Base-by-base conservation (phyloP, 2,888 invertebrate species). In the Leucoptera coffeella region DNA sequence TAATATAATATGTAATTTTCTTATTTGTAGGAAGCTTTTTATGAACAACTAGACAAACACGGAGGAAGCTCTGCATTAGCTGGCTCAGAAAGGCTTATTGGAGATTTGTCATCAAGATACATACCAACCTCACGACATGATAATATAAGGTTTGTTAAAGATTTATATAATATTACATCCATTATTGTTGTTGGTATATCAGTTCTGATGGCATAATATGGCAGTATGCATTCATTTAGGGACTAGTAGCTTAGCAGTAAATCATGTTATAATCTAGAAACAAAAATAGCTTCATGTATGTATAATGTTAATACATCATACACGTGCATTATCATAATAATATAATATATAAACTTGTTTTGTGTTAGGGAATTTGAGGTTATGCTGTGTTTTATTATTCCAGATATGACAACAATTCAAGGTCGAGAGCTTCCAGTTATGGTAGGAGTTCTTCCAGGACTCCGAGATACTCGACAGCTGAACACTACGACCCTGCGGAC, bases 31-130 rank as follows among this genome's bases (percentile, higher is more conserved):
- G 91, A 90, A 48, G 83, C 88, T 28, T 96, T 96, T 65, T 89
- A 89, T 53, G 92, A 94, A 45, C 85, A 90, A 52, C 74, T 92
- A 45, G 91, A 92, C 47, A 87, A 89, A 50, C 86, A 83, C 43
- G 62, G 71, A 15, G 61, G 78, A 52, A 38, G 67, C 51, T 45
- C 77, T 56, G 41, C 74, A 57, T 30, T 79, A 60, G 45, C 79
- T 59, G 59, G 78, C 53, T 42, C 58, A 44, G 67, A 64, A 34
- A 43, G 62, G 34, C 41, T 59, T 32, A 41, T 45, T 29, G 52
- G 55, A 26, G 65, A 67, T 26, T 36, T 53, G 13, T 36, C 57
- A 14, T 40, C 54, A 14, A 49, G 67, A 25, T 65, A 59, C 37
- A 31, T 55, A 33, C 50, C 59, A 24, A 39, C 60, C 22, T 39